Evolutionary conservation across 1,140 invertebrate species (phyloP), one percentile per base, ranked within the genome.

Genomic region (Oryzaephilus surinamensis): DNA sequence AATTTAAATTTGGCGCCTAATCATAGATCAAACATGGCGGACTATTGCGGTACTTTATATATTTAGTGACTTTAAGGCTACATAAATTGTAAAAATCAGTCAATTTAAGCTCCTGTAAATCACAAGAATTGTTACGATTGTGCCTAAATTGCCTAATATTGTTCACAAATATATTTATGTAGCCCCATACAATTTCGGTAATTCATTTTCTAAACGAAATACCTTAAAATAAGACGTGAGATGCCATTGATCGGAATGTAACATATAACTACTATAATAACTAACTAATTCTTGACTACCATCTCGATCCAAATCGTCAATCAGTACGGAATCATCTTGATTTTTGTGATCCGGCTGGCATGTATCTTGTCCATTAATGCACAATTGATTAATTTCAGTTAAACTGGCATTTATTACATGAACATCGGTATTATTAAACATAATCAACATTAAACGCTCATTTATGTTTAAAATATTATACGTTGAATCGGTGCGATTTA

Each of bases 361-460:
- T 6, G 66, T 51, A 6, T 67, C 51, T 33, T 74, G 61, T n/a
- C 64, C 60, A 31, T 62, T 55, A 15, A 50, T 46, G 62, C 83
- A 87, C 28, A 85, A 68, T 50, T 84, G 80, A 2, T 74, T 63
- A 14, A 86, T 71, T 45, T 82, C 74, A 23, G 70, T 80, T 52
- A 80, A 75, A 56, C 78, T 84, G 2, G 77, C 72, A 56, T 86
- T 84, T 27, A 82, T 77, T 46, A 76, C 73, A 46, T 77, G 73
- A 3, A 76, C 71, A 45, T 81, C 73, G 10, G 76, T 72, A 32
- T 75, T 73, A 58, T 82, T 80, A 54, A 84, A 80, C 6, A 78
- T 74, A 12, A 85, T 72, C n/a, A 86, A 63, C 1, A 82, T 69
- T n/a, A 84, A 75, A 21, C 72, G 70, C 56, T 85, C 82, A 0